Evolutionary conservation across 2,113 vertebrate genomes (phyloP).

Genomic region (Neolamprologus fasciatus): DNA sequence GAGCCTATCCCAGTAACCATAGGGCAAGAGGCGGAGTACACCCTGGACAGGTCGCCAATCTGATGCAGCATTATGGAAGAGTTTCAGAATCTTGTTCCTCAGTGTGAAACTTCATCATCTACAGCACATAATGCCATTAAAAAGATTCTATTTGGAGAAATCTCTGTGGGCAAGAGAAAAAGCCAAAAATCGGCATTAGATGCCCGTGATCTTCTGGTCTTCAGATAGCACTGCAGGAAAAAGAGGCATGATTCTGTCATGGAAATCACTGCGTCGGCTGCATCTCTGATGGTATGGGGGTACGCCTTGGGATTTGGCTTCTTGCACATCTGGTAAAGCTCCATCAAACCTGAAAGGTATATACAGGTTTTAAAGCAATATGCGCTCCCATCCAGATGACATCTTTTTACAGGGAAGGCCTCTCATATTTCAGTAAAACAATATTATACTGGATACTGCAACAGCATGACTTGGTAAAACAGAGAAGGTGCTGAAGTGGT

Average conservation of each 20-base stretch:
- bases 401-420: background rate
- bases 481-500: background rate
- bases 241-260: background rate
- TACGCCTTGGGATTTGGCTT: background rate
- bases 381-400: fast-evolving
- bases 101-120: background rate
- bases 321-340: background rate
- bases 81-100: background rate
- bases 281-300: background rate
- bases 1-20: fast-evolving
- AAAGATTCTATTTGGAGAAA: background rate
- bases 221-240: background rate
- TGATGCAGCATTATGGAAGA: background rate
- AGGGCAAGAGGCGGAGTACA: background rate
- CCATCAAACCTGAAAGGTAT: background rate
- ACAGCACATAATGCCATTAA: background rate
- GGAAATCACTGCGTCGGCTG: fast-evolving
- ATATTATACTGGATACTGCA: background rate
- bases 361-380: background rate
- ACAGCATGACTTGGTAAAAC: background rate
- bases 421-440: background rate
- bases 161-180: background rate
- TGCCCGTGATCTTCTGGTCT: background rate
- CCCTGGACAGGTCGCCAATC: background rate
- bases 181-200: fast-evolving